Evolutionary conservation across 2,113 vertebrate species (phyloP).

Genomic region (Microtus montanus): DNA sequence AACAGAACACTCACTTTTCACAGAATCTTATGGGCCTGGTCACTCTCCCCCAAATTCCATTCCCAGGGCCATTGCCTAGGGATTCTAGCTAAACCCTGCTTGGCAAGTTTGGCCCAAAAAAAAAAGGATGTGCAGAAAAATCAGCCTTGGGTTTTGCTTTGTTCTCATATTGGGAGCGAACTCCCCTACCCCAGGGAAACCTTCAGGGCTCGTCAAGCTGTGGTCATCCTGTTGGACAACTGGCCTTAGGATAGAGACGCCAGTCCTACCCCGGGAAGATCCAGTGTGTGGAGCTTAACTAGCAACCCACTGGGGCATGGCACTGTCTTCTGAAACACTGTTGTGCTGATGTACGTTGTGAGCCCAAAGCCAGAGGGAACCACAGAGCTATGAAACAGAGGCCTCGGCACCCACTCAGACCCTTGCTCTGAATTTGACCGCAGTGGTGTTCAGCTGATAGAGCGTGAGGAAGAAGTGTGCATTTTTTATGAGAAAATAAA

Average conservation of each 20-base stretch:
- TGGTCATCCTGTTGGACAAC: neutral
- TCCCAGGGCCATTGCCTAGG: neutral
- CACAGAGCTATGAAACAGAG: neutral
- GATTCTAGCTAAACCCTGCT: neutral
- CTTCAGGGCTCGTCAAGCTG: neutral
- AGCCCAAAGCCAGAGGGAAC: neutral
- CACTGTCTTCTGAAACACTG: neutral
- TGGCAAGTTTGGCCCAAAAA: slow-evolving; percentile 36
- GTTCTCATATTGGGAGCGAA: neutral
- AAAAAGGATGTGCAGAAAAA: slow-evolving; percentile 24
- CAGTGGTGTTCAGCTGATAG: slow-evolving; percentile 91
- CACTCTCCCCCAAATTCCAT: neutral
- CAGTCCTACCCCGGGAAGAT: neutral
- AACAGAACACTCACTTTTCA: neutral
- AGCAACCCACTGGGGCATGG: neutral
- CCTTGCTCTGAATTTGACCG: slow-evolving; percentile 62
- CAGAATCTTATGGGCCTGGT: neutral
- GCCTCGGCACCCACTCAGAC: neutral
- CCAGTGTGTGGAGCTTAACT: neutral
- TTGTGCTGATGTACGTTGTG: neutral
- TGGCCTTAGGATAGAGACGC: neutral
- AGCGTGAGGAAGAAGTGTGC: slow-evolving; percentile 92
- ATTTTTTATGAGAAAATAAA: slow-evolving; percentile 90
- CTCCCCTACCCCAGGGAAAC: neutral
- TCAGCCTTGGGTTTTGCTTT: neutral